These are phyloP conservation scores for Cacatua alba DNA, from an alignment of 2,113 vertebrate genomes.

Conservation along the genomic window DNA sequence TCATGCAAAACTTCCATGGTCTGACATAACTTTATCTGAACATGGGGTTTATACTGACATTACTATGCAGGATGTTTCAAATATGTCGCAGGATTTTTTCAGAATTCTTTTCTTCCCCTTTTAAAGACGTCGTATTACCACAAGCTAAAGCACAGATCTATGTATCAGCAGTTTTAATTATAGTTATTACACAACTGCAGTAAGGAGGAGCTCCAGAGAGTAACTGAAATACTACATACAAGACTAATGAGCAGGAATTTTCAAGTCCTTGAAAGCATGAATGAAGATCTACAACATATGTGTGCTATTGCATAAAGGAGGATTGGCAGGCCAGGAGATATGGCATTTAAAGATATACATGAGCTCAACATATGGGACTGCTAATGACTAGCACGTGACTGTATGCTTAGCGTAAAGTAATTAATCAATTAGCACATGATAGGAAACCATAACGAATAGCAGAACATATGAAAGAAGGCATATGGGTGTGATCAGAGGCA, in stretches of 20 bases:
- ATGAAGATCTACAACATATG: background rate
- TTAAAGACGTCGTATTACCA: background rate
- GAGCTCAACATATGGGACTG: background rate
- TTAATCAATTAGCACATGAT: background rate
- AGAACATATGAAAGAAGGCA: background rate
- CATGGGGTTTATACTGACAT: background rate
- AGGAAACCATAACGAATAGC: background rate
- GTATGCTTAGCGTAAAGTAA: background rate
- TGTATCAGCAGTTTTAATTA: background rate
- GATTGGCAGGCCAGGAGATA: background rate
- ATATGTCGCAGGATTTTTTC: background rate
- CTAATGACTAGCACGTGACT: background rate
- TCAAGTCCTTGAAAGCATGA: background rate
- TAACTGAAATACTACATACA: background rate
- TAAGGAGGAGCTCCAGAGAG: background rate
- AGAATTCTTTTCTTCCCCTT: background rate
- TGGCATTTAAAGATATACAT: background rate
- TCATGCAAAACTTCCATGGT: rapidly evolving
- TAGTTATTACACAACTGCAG: background rate
- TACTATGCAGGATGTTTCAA: background rate
- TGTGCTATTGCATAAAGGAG: background rate
- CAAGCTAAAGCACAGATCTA: background rate
- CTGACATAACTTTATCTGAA: background rate
- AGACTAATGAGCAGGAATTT: background rate
- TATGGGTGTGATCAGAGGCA: background rate